A percentile compares a stretch with the other conserved stretches of the same genome.
phyloP scores from a whole-genome alignment of 2,113 vertebrate species.

The Crypturellus undulatus region DNA sequence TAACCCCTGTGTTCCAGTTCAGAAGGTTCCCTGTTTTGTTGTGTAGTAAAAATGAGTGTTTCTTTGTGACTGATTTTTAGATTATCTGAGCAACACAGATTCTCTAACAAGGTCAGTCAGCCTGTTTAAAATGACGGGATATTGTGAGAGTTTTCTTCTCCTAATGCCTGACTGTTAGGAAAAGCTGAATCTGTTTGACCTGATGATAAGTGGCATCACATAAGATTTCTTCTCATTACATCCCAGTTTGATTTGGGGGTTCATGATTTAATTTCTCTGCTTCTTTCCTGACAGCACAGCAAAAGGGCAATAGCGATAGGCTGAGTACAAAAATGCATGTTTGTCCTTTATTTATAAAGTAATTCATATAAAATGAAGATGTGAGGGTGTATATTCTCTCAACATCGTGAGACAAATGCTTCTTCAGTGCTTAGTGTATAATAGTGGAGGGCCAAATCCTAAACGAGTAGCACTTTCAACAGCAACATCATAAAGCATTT shows the following conservation, averaged over 20 bases:
- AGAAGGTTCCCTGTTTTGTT: neutral
- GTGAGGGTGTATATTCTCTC: neutral
- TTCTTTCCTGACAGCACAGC: neutral
- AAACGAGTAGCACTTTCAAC: neutral
- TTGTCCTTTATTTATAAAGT: neutral
- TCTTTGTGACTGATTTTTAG: neutral
- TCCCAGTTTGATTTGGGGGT: neutral
- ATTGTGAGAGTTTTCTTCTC: neutral
- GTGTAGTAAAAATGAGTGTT: neutral
- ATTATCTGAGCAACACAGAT: neutral
- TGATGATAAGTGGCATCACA: neutral
- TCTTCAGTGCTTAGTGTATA: neutral
- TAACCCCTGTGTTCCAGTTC: neutral
- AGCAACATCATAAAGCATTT: neutral
- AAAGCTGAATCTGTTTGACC: neutral
- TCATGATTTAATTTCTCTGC: neutral
- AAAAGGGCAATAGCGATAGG: neutral
- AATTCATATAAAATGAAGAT: neutral
- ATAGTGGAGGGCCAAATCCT: neutral
- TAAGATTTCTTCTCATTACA: neutral
- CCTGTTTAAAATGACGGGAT: neutral
- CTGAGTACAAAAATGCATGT: neutral
- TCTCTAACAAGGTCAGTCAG: neutral
- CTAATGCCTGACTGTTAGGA: neutral
- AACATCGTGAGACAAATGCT: neutral